A percentile compares a stretch with the other conserved stretches of the same genome.
Evolutionary conservation across 2,113 vertebrate genomes (phyloP).

Genomic region (Mormyrus iriodes): DNA sequence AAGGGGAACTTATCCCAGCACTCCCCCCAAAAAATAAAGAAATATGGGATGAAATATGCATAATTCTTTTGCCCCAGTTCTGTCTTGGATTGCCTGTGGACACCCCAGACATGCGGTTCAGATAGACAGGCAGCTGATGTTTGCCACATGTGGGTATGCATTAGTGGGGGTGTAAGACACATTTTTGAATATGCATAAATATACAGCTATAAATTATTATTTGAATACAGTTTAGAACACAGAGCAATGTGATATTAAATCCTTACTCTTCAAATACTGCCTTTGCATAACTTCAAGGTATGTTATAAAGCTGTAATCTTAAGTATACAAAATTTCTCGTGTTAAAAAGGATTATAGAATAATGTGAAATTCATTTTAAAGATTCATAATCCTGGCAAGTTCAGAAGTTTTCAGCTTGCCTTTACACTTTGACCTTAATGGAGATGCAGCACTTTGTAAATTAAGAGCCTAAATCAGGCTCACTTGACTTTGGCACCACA

Average conservation of each 20-base stretch:
- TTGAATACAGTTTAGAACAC: neutral
- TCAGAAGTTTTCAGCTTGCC: neutral
- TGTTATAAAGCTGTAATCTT: neutral
- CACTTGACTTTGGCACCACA: neutral
- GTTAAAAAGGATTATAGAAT: neutral
- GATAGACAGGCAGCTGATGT: neutral
- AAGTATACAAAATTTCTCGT: neutral
- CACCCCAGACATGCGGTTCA: neutral
- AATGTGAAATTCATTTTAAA: neutral
- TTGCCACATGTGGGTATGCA: neutral
- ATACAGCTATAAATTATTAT: neutral
- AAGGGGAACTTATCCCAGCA: neutral
- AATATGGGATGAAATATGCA: neutral
- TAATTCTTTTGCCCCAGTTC: neutral
- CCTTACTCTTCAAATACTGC: neutral
- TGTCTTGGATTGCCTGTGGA: neutral
- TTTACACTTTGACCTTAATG: neutral
- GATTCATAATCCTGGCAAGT: neutral
- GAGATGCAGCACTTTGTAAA: neutral
- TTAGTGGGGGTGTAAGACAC: neutral
- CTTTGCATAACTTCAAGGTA: neutral
- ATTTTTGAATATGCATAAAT: neutral
- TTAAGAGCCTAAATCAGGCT: neutral
- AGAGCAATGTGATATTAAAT: neutral
- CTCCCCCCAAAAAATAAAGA: neutral